A percentile compares a stretch with the other conserved stretches of the same genome.
These are phyloP conservation scores for Stictocephala bisonia DNA, from an alignment of 2,888 invertebrate genomes.

Conservation along the genomic window DNA sequence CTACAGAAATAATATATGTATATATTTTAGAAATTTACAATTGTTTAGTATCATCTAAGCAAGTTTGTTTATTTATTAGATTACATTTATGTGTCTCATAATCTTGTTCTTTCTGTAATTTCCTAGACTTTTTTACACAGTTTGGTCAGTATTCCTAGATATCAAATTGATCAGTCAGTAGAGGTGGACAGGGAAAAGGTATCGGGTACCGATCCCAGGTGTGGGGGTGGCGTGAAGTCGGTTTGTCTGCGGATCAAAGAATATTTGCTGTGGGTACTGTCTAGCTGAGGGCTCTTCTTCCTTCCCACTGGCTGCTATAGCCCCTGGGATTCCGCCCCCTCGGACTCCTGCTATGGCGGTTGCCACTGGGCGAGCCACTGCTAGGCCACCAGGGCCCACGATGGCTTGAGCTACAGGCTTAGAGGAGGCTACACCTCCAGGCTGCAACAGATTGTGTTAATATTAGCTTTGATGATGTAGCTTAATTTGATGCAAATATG, in stretches of 20 bases:
- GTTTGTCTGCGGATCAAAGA: slow-evolving; percentile 22
- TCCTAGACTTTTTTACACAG: background rate
- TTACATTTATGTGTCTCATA: background rate
- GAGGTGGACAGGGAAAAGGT: slow-evolving; percentile 37
- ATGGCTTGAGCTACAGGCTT: slow-evolving; percentile 79
- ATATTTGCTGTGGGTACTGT: background rate
- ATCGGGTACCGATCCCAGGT: slow-evolving; percentile 2
- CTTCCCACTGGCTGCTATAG: background rate
- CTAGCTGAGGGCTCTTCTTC: background rate
- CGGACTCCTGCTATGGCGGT: slow-evolving; percentile 79
- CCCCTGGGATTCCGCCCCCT: slow-evolving; percentile 53
- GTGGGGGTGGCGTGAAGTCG: background rate
- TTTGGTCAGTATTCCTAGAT: no score
- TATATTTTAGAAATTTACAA: background rate
- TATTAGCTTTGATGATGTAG: background rate
- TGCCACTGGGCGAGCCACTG: slow-evolving; percentile 76
- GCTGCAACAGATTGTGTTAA: slow-evolving; percentile 9
- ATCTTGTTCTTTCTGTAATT: background rate
- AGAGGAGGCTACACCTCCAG: slow-evolving; percentile 77
- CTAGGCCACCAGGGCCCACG: slow-evolving; percentile 76
- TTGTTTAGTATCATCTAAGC: background rate
- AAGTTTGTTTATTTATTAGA: slow-evolving; percentile 22
- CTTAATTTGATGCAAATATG: background rate
- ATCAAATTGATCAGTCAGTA: no score
- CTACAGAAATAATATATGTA: background rate